Evolutionary conservation across 2,888 invertebrate species (phyloP).

Genomic region (Eretmocerus hayati): DNA sequence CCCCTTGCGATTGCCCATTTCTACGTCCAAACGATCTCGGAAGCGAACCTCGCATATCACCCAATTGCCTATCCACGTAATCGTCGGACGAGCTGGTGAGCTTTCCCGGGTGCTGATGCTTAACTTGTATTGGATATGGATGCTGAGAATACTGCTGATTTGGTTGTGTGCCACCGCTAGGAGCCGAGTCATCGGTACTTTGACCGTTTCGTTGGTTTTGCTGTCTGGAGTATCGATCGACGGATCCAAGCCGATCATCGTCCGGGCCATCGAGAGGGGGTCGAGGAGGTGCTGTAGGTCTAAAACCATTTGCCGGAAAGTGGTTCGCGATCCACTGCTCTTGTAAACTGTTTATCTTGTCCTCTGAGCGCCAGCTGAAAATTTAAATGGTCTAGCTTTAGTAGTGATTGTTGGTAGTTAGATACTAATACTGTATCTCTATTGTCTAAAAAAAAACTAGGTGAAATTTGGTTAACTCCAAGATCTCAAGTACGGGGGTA

Average conservation of each 20-base stretch:
- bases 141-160: too few species aligned
- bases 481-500: too few species aligned
- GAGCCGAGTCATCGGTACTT: conserved; percentile 36
- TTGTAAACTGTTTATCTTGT: conserved; percentile 33
- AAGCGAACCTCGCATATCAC: conserved; percentile 3
- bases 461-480: too few species aligned
- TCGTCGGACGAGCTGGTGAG: conserved; percentile 41
- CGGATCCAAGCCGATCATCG: conserved; percentile 14
- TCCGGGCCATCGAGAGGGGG: conserved; percentile 4
- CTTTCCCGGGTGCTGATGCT: conserved; percentile 22
- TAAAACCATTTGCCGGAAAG: conserved; percentile 7
- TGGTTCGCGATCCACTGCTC: conserved; percentile 36
- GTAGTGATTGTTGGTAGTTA: conserved; percentile 1
- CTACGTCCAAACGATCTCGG: conserved; percentile 7
- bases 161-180: conserved; percentile 28
- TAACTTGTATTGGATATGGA: too few species aligned
- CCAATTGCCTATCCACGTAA: conserved; percentile 21
- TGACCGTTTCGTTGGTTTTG: conserved; percentile 25
- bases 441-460: too few species aligned
- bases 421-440: not conserved
- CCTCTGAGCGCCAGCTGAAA: conserved; percentile 36
- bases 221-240: not conserved
- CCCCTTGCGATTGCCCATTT: not conserved
- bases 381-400: not conserved
- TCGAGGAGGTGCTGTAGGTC: not conserved